phyloP scores from a whole-genome alignment of 2,113 vertebrate species.

The Prionailurus viverrinus region DNA sequence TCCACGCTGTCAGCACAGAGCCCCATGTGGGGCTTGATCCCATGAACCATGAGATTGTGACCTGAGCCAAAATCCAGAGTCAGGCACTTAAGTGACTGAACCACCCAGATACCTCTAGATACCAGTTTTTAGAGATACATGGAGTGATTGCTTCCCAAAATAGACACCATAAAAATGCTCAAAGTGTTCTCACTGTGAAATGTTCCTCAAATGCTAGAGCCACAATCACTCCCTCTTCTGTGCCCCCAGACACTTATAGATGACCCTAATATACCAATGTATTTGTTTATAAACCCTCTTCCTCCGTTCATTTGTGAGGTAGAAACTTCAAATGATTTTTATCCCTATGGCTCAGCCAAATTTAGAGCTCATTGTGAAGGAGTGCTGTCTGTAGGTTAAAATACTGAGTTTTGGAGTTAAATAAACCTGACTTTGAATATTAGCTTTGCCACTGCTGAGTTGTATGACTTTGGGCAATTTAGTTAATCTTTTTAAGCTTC shows the following conservation, averaged over 20 bases:
- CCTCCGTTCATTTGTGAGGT: neutral
- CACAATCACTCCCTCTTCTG: neutral
- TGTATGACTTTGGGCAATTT: neutral
- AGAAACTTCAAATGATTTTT: neutral
- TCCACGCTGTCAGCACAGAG: too few relatives aligned
- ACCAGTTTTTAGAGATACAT: neutral
- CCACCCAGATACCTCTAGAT: too few relatives aligned
- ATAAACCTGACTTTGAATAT: neutral
- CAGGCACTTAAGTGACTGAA: too few relatives aligned
- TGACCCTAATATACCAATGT: neutral
- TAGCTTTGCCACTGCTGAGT: neutral
- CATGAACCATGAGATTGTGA: too few relatives aligned
- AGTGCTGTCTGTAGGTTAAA: neutral
- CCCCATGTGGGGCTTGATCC: too few relatives aligned
- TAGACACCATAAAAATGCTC: neutral
- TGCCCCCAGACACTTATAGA: neutral
- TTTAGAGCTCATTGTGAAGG: neutral
- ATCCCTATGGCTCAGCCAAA: neutral
- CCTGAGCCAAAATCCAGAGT: too few relatives aligned
- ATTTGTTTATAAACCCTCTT: neutral
- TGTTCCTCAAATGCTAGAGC: too few relatives aligned
- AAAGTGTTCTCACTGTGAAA: neutral
- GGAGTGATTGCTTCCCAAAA: neutral
- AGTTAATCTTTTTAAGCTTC: neutral
- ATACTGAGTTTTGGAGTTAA: neutral